phyloP scores from a whole-genome alignment of 2,888 invertebrate genomes.

The Pyrrhia umbra region DNA sequence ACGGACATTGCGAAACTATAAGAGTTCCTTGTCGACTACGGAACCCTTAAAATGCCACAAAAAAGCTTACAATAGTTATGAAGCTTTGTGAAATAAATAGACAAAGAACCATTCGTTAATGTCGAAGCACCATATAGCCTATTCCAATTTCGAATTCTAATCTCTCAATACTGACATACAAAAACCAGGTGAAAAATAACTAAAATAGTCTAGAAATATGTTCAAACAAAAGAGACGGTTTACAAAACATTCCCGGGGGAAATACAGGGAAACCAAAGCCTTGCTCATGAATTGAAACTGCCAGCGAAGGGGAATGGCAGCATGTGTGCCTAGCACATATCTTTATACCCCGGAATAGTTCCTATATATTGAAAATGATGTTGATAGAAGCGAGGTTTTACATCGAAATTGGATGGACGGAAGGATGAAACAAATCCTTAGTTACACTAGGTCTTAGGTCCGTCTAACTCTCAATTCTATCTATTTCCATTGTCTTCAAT shows the following conservation, averaged over 20 bases:
- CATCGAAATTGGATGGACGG: neutral
- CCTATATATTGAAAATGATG: conserved; percentile 23
- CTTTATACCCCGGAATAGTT: neutral
- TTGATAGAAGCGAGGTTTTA: conserved; percentile 12
- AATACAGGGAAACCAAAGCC: conserved; percentile 41
- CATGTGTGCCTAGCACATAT: conserved; percentile 6
- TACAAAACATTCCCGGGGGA: conserved; percentile 40
- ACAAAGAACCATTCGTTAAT: too few species aligned
- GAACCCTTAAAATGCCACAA: too few species aligned
- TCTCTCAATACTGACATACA: neutral
- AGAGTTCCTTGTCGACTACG: too few species aligned
- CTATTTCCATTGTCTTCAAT: neutral
- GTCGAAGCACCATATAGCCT: too few species aligned
- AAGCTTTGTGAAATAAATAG: too few species aligned
- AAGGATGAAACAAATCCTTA: neutral
- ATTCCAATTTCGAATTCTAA: neutral
- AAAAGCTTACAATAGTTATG: too few species aligned
- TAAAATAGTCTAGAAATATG: neutral
- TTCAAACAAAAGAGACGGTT: conserved; percentile 10
- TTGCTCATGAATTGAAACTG: conserved; percentile 43
- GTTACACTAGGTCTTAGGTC: neutral
- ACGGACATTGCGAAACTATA: too few species aligned
- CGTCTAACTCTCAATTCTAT: too few species aligned
- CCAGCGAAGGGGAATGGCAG: conserved; percentile 9
- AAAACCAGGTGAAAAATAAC: conserved; percentile 5